Percentiles rank a stretch among this genome's conserved stretches.
Conservation (phyloP, 2,888 invertebrate genomes). For the Camponotus fellah region DNA sequence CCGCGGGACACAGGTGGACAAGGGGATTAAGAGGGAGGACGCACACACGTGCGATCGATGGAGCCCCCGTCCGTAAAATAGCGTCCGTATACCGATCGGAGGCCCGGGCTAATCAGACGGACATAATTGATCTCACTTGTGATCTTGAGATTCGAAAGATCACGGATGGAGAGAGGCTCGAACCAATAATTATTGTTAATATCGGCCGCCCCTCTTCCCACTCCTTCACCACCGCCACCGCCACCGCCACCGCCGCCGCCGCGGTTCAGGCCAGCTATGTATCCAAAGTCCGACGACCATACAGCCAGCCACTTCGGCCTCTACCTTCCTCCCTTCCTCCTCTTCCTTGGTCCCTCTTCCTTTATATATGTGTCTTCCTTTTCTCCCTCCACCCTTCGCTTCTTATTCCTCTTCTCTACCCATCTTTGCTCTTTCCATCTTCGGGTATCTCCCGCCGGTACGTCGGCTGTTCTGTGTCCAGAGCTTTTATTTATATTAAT, state of each 20-base stretch:
- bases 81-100: slow-evolving; percentile 77
- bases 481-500: slow-evolving; percentile 84
- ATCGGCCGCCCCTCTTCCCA: slow-evolving; percentile 75
- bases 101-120: slow-evolving; percentile 84
- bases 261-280: slow-evolving; percentile 31
- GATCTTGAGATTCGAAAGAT: slow-evolving; percentile 86
- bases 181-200: slow-evolving; percentile 86
- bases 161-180: slow-evolving; percentile 84
- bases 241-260: slow-evolving; percentile 41
- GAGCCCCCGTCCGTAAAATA: slow-evolving; percentile 70
- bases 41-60: slow-evolving; percentile 42
- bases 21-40: slow-evolving; percentile 15
- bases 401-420: slow-evolving; percentile 21
- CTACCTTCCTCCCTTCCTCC: slow-evolving; percentile 8
- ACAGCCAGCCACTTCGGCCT: slow-evolving; percentile 33
- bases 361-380: slow-evolving; percentile 49
- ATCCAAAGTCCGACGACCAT: slow-evolving; percentile 36
- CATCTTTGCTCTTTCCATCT: slow-evolving; percentile 46
- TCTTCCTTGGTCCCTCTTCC: slow-evolving; percentile 29
- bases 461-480: slow-evolving; percentile 70
- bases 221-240: slow-evolving; percentile 50
- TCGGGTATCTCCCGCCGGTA: slow-evolving; percentile 49
- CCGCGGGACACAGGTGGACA: slow-evolving; percentile 38
- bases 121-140: slow-evolving; percentile 86
- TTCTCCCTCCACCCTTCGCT: slow-evolving; percentile 26